These are phyloP conservation scores for Podarcis muralis DNA, from an alignment of 2,113 vertebrate species.

Conservation along the genomic window DNA sequence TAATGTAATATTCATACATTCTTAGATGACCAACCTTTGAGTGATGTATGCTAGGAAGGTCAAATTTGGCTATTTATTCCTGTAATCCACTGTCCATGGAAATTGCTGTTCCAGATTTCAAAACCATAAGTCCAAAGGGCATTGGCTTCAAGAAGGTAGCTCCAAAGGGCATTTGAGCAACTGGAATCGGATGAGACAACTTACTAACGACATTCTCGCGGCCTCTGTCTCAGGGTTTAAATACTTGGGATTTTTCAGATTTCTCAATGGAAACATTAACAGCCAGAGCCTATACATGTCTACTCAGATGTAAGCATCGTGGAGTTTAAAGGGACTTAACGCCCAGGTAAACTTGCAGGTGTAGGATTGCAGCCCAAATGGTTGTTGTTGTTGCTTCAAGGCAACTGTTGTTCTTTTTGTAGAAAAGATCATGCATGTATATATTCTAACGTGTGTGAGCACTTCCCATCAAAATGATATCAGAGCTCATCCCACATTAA, in stretches of 20 bases:
- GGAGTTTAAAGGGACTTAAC: too few species aligned
- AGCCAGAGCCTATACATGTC: too few species aligned
- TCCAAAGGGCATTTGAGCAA: slow-evolving; percentile 63
- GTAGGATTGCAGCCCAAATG: too few species aligned
- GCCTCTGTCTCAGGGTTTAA: slow-evolving; percentile 60
- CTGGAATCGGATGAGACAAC: slow-evolving; percentile 62
- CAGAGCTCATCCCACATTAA: background rate
- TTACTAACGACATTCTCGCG: slow-evolving; percentile 58
- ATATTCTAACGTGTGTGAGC: background rate
- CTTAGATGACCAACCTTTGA: slow-evolving; percentile 58
- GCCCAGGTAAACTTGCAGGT: too few species aligned
- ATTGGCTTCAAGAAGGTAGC: slow-evolving; percentile 58
- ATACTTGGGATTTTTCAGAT: slow-evolving; percentile 25
- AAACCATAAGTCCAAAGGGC: slow-evolving; percentile 62
- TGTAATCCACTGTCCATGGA: slow-evolving; percentile 53
- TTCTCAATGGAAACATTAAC: slow-evolving; percentile 2
- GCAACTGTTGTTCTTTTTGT: background rate
- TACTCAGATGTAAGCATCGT: too few species aligned
- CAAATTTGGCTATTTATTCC: slow-evolving; percentile 59
- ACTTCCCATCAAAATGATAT: background rate
- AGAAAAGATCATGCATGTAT: background rate
- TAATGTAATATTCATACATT: slow-evolving; percentile 58
- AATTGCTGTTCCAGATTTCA: slow-evolving; percentile 45
- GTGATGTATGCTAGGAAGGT: slow-evolving; percentile 59
- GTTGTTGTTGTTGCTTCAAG: too few species aligned